phyloP scores from a whole-genome alignment of 1,140 invertebrate species.

The Dreissena rostriformis region DNA sequence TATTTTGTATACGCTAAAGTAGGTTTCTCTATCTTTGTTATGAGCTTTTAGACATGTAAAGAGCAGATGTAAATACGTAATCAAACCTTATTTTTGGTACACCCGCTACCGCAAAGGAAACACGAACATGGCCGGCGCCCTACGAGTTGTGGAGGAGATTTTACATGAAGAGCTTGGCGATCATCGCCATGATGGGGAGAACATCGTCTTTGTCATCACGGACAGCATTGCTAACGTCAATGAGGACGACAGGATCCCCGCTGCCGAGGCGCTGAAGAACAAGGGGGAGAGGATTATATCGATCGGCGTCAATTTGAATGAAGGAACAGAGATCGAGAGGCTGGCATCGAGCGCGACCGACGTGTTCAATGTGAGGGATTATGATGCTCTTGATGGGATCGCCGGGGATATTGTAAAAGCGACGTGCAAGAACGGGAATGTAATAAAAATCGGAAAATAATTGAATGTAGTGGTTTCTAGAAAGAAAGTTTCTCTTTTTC shows the following conservation, averaged over 20 bases:
- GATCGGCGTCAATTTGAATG: conserved; percentile 68
- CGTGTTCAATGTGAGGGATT: conserved; percentile 61
- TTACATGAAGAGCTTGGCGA: conserved; percentile 63
- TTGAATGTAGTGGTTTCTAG: too few relatives aligned
- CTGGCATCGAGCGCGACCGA: conserved; percentile 66
- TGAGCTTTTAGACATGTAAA: too few relatives aligned
- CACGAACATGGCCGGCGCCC: conserved; percentile 76
- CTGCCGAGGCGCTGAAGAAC: conserved; percentile 68
- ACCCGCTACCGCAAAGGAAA: conserved; percentile 70
- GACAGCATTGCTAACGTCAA: conserved; percentile 78
- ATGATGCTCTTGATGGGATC: conserved; percentile 36
- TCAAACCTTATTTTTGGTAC: neutral
- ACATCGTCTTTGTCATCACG: conserved; percentile 75
- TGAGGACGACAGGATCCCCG: conserved; percentile 69
- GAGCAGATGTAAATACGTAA: too few relatives aligned
- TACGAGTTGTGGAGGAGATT: conserved; percentile 63
- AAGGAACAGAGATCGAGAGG: conserved; percentile 65
- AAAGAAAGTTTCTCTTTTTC: too few relatives aligned
- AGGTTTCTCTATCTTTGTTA: too few relatives aligned
- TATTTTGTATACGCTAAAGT: too few relatives aligned
- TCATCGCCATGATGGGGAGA: conserved; percentile 64
- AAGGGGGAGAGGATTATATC: conserved; percentile 67
- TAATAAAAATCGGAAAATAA: neutral
- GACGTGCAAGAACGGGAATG: conserved; percentile 50
- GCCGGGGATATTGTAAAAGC: conserved; percentile 49